Conservation (phyloP, 2,888 invertebrate species). For the Cephalotes varians region DNA sequence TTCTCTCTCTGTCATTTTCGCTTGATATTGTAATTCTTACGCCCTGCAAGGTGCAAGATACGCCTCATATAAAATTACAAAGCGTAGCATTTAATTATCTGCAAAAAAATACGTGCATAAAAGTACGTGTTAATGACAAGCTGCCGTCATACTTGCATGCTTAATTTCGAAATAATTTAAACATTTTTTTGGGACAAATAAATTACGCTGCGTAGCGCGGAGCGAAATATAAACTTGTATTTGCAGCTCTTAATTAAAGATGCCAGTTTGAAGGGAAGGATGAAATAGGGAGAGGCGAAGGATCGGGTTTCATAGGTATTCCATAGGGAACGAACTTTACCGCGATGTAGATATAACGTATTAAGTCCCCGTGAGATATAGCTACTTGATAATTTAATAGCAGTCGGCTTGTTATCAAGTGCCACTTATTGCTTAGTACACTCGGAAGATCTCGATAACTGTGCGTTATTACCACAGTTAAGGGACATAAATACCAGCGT, state of each 20-base stretch:
- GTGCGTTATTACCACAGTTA: slow-evolving; percentile 15
- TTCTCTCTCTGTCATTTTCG: no score
- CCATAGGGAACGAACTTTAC: background rate
- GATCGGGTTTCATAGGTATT: slow-evolving; percentile 3
- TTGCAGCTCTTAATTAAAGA: slow-evolving; percentile 33
- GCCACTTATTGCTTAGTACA: slow-evolving; percentile 21
- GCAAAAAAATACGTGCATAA: background rate
- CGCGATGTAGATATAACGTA: background rate
- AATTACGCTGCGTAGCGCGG: background rate
- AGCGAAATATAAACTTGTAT: background rate
- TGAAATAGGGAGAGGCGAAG: background rate
- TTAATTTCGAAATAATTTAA: background rate
- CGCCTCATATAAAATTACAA: background rate
- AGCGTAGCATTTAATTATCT: slow-evolving; percentile 13
- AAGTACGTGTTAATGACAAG: slow-evolving; percentile 12
- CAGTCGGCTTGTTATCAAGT: slow-evolving; percentile 29
- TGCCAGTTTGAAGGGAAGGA: background rate
- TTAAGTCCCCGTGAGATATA: background rate
- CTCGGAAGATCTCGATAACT: slow-evolving; percentile 29
- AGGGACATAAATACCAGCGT: background rate
- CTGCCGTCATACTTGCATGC: background rate
- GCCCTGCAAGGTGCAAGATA: background rate
- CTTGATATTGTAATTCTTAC: background rate
- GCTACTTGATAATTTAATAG: slow-evolving; percentile 30
- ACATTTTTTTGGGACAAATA: background rate